Conservation (phyloP, 2,113 vertebrate species). For the Formicarius rufipectus region DNA sequence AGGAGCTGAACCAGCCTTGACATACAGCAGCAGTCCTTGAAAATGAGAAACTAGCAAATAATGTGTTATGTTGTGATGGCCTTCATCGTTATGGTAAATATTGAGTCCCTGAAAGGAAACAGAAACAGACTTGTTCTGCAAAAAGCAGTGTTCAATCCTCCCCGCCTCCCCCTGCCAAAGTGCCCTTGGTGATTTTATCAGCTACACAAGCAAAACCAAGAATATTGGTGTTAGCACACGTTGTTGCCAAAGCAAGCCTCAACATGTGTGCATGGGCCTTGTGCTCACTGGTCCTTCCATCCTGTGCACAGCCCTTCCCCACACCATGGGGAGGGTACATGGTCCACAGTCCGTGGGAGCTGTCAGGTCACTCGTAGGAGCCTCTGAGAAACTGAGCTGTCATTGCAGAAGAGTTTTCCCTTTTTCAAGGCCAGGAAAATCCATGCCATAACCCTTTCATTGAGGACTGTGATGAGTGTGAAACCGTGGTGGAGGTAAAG, state of each 20-base stretch:
- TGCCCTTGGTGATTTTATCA: not conserved
- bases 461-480: accelerated
- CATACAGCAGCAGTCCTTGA: not conserved
- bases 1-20: not conserved
- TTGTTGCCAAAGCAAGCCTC: not conserved
- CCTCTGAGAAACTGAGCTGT: not conserved
- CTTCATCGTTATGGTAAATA: not conserved
- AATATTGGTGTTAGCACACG: accelerated
- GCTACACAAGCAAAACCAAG: not conserved
- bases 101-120: not conserved
- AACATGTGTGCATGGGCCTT: accelerated
- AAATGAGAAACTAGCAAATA: not conserved
- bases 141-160: not conserved
- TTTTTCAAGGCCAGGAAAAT: not conserved
- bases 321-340: accelerated
- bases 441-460: not conserved
- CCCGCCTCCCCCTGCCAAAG: not conserved
- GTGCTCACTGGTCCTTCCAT: accelerated
- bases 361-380: accelerated
- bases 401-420: not conserved
- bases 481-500: not conserved
- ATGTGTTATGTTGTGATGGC: not conserved
- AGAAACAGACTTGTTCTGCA: not conserved
- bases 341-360: accelerated
- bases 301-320: accelerated